Percentiles rank a stretch among this genome's conserved stretches.
Evolutionary conservation across 2,113 vertebrate genomes (phyloP).

Genomic region (Ovibos moschatus): DNA sequence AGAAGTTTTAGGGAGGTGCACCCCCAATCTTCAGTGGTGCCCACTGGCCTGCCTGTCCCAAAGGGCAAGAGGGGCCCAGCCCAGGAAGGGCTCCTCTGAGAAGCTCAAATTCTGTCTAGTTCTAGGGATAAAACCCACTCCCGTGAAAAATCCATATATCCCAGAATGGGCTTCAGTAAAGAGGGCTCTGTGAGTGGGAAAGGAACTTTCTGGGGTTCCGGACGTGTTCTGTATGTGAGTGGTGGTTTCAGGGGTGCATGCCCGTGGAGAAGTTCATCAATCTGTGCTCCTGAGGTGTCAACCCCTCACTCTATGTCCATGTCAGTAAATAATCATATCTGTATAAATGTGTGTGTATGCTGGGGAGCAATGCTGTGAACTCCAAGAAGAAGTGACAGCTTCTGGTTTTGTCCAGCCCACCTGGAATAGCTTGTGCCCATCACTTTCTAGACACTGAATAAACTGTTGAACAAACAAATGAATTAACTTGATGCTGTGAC

Average conservation of each 20-base stretch:
- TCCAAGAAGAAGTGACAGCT: neutral
- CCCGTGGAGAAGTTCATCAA: neutral
- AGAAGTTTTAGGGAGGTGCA: accelerated
- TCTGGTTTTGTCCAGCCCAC: neutral
- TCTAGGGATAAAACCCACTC: neutral
- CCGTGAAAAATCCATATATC: neutral
- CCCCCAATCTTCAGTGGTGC: neutral
- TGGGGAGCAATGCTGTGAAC: neutral
- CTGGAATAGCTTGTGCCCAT: neutral
- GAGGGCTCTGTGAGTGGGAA: neutral
- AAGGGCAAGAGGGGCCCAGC: neutral
- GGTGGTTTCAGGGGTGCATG: neutral
- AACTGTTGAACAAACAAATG: neutral
- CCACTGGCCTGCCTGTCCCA: neutral
- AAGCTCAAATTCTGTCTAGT: neutral
- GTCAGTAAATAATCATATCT: neutral
- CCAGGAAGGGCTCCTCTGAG: neutral
- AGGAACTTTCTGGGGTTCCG: neutral
- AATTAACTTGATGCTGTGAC: neutral
- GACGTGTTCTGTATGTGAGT: neutral
- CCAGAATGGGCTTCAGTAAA: neutral
- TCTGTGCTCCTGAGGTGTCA: neutral
- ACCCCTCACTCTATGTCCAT: neutral
- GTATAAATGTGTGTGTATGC: neutral
- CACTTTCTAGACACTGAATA: neutral